Base-by-base conservation (phyloP, 2,113 vertebrate genomes). In the Halcyon malimbica region DNA sequence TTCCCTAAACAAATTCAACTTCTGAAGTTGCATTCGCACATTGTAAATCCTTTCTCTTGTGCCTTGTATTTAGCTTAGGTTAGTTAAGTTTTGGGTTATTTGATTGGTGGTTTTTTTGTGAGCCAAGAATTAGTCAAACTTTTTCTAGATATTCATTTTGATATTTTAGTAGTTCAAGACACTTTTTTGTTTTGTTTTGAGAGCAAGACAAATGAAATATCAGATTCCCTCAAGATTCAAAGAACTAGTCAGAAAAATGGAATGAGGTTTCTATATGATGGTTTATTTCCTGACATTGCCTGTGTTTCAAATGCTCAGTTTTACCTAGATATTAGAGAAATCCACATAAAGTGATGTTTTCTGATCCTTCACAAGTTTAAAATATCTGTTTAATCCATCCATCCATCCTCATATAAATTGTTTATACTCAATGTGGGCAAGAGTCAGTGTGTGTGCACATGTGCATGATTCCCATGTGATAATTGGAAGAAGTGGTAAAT, bases 1-100 rank as follows among this genome's bases (percentile, higher is more conserved):
- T 97, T 98, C 97, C 97, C 97, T 95, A 97, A 97, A 97, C 90
- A 97, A 95, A 97, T 93, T 86, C 78, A 91, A 96, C 94, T 96
- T 80, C 25, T 90, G 80, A 88, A 95, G 89, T 94, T 78, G 48
- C 86, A 71, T 87, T 94, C 16, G 56, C 42, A 88, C 67, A 44
- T 20, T 73, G 79, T 53, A 75, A 87, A 88, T 50, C 24, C 80
- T 87, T 96, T 70, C 57, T 69, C 63, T 76, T 60, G 11, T 57
- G 41, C 59, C 12, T 69, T 44, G 14, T 26, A 41, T 71, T 92
- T 93, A 83, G 53, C 39, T 93, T 68, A 76, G 6, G 20, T 76
- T 71, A 71, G 39, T 62, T 81, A 90, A 62, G 70, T 89, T 85
- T 65, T 26, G 33, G 21, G 5, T 1, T 71, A 51, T 26, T n/a